Percentiles rank a stretch among this genome's conserved stretches.
These are phyloP conservation scores for Pyrrhosoma nymphula DNA, from an alignment of 2,888 invertebrate genomes.

Conservation along the genomic window DNA sequence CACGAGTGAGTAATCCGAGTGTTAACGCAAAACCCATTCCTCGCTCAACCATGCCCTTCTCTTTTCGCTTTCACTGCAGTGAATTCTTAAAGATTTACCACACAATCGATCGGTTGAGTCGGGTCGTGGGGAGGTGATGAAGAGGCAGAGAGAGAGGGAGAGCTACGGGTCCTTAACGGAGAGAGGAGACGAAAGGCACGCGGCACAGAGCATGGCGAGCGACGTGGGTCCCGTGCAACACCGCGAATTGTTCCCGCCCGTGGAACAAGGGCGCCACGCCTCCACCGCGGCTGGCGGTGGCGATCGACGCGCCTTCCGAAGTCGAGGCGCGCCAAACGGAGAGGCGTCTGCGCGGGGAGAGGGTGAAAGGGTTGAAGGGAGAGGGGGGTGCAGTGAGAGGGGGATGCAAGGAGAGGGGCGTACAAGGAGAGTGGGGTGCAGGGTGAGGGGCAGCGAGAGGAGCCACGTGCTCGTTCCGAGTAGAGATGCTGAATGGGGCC, in stretches of 20 bases:
- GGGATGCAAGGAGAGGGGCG: no score
- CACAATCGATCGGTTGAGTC: constrained; percentile 8
- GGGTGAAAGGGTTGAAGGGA: no score
- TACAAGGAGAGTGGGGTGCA: no score
- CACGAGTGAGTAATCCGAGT: not conserved
- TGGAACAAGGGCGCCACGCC: not conserved
- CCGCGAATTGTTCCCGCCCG: not conserved
- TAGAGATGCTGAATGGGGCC: not conserved
- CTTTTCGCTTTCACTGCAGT: not conserved
- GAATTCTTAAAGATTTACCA: not conserved
- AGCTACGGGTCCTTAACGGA: not conserved
- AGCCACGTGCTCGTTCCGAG: not conserved
- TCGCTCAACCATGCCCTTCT: not conserved
- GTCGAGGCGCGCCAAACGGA: no score
- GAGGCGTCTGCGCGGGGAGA: no score
- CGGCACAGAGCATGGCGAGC: not conserved
- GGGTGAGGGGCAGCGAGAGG: no score
- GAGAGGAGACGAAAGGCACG: not conserved
- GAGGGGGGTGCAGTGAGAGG: no score
- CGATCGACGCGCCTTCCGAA: not conserved
- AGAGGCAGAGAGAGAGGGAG: not conserved
- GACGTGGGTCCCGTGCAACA: not conserved
- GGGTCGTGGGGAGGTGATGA: not conserved
- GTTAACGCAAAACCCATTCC: not conserved
- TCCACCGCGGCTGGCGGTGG: not conserved